Evolutionary conservation across 2,888 invertebrate species (phyloP).

Genomic region (Drosophila bunnanda): DNA sequence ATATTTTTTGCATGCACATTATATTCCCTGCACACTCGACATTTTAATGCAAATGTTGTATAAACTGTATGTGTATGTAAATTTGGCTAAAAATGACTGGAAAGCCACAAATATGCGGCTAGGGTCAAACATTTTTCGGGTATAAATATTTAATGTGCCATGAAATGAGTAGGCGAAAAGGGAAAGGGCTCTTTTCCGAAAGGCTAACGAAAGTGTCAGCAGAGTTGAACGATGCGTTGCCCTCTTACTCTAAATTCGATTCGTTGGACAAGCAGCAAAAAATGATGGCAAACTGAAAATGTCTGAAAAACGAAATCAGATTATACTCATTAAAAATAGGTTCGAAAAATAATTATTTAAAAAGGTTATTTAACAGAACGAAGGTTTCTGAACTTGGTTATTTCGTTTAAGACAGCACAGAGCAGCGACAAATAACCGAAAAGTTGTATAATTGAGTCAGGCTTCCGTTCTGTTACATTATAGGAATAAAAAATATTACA

Average conservation of each 20-base stretch:
- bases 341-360: neutral
- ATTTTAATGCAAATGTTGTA: conserved; percentile 47
- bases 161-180: conserved; percentile 30
- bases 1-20: conserved; percentile 40
- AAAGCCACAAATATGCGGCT: conserved; percentile 48
- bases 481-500: neutral
- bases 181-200: conserved; percentile 6
- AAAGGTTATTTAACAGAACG: neutral
- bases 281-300: neutral
- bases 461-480: neutral
- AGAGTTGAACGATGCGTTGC: conserved; percentile 22
- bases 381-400: neutral
- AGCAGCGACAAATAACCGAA: too few species aligned
- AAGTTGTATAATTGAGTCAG: too few species aligned
- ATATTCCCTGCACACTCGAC: too few species aligned
- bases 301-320: neutral
- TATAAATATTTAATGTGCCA: conserved; percentile 50
- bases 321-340: neutral
- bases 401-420: too few species aligned
- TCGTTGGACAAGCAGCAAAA: neutral
- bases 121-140: conserved; percentile 35
- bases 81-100: conserved; percentile 1
- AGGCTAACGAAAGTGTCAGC: conserved; percentile 37
- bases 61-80: conserved; percentile 7
- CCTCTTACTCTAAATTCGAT: neutral